Base-by-base conservation (phyloP, 2,113 vertebrate genomes). In the Alouatta palliata region DNA sequence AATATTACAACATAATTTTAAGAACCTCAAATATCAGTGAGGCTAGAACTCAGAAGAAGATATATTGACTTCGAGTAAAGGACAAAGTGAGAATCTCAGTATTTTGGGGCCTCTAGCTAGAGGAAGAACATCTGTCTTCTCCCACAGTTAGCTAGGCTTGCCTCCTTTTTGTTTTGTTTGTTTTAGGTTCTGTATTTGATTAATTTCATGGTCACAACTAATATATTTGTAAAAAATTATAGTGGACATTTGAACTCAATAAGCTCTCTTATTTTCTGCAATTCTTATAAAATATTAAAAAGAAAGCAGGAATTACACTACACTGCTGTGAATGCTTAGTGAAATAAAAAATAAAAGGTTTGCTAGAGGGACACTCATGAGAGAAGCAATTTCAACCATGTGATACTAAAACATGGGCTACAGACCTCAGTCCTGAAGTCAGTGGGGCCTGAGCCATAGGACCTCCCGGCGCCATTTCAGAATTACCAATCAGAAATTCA, bases 231-330 rank as follows among this genome's bases (percentile, higher is more conserved):
- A 83, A 66, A 95, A 95, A 86, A 43, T 43, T 79, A 79, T 13
- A 87, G 17, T 79, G 58, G 49, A 68, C 25, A 94, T 90, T 87
- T 92, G 81, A 90, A 66, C 11, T 80, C 37, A 87, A 64, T 66
- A 92, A 80, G 35, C 30, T 94, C 5, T 80, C 87, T 88, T 84
- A 85, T 71, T 94, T 91, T 93, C 76, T 71, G 30, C 32, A 77
- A 20, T 88, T 86, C 30, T 86, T 91, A 85, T 43, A 90, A 96
- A 93, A 94, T 95, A 30, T 96, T 95, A 73, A 82, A 77, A 86
- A 79, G 27, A 93, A 95, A 93, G 32, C 30, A 92, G 13, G 43
- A 43, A 45, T 83, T 81, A 90, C 11, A 56, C 27, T 47, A 43
- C 40, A 90, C 82, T 81, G 30, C 23, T 87, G 40, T 79, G 45